Evolutionary conservation across 2,888 invertebrate genomes (phyloP).

Genomic region (Lycia hirtaria): DNA sequence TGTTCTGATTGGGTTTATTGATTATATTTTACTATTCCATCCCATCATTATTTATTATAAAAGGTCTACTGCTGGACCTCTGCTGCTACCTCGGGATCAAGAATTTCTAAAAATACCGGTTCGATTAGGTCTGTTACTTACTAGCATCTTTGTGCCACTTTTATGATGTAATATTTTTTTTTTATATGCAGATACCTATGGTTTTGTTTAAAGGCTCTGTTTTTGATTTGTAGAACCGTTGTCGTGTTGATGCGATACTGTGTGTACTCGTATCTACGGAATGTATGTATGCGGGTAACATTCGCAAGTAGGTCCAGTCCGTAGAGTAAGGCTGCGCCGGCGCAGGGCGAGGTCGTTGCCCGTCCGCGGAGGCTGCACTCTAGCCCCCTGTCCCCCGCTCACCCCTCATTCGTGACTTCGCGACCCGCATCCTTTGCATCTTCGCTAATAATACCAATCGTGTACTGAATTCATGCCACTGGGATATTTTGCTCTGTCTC

Average conservation of each 20-base stretch:
- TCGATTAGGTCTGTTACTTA: too few relatives aligned
- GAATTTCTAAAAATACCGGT: too few relatives aligned
- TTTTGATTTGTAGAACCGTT: slow-evolving; percentile 2
- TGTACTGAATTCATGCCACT: slow-evolving; percentile 21
- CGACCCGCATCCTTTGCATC: slow-evolving; percentile 60
- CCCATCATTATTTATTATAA: too few relatives aligned
- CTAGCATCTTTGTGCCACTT: too few relatives aligned
- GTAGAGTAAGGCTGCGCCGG: slow-evolving; percentile 62
- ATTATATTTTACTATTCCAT: too few relatives aligned
- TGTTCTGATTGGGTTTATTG: too few relatives aligned
- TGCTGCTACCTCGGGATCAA: too few relatives aligned
- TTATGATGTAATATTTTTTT: too few relatives aligned
- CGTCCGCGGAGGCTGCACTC: slow-evolving; percentile 72
- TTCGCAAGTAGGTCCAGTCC: slow-evolving; percentile 52
- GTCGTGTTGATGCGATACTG: not conserved
- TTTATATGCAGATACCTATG: too few relatives aligned
- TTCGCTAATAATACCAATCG: slow-evolving; percentile 44
- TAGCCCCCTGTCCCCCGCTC: slow-evolving; percentile 55
- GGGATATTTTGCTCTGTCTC: slow-evolving; percentile 4
- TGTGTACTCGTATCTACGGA: not conserved
- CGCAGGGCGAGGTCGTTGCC: slow-evolving; percentile 74
- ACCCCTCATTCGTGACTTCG: slow-evolving; percentile 50
- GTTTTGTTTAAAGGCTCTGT: too few relatives aligned
- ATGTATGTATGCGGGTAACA: slow-evolving; percentile 39
- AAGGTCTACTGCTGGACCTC: too few relatives aligned